Percentiles rank a stretch among this genome's conserved stretches.
phyloP scores from a whole-genome alignment of 2,113 vertebrate species.

The Colinus virginianus region DNA sequence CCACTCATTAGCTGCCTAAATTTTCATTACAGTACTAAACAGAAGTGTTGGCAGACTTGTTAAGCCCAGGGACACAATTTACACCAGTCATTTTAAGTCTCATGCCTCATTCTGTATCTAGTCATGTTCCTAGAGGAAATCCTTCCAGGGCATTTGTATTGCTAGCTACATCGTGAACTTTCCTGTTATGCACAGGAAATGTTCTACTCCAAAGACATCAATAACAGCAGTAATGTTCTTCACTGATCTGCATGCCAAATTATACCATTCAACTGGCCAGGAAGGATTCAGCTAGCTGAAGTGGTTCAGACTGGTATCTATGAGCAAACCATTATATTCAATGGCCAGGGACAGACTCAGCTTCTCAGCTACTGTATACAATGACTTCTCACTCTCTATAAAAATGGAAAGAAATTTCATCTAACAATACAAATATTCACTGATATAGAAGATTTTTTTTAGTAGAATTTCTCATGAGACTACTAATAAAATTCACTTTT shows the following conservation, averaged over 20 bases:
- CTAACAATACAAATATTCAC: background rate
- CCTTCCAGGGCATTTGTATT: background rate
- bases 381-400: background rate
- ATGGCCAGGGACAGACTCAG: background rate
- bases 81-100: background rate
- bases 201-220: background rate
- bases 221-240: background rate
- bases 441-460: background rate
- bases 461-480: background rate
- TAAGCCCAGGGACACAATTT: background rate
- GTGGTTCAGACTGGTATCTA: background rate
- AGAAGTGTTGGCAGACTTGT: background rate
- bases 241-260: background rate
- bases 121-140: background rate
- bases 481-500: background rate
- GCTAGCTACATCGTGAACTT: background rate
- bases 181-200: background rate
- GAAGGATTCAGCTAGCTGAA: background rate
- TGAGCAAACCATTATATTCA: background rate
- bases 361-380: background rate
- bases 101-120: rapidly evolving
- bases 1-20: background rate
- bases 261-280: background rate
- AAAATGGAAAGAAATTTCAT: background rate
- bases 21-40: background rate